These are phyloP conservation scores for Ophioninae sp. DNA, from an alignment of 2,888 invertebrate species.

Conservation along the genomic window DNA sequence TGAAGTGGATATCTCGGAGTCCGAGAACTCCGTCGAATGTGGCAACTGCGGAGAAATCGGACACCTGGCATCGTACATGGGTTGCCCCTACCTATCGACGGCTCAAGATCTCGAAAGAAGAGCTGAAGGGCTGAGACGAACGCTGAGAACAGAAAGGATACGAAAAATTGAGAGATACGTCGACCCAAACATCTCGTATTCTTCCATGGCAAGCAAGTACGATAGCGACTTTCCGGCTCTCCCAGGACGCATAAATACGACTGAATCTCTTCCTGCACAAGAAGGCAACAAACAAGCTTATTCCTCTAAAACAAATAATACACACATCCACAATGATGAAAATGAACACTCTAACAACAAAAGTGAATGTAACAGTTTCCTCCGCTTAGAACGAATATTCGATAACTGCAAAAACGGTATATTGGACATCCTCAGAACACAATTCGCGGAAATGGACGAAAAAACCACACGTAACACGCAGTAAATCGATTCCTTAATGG, in stretches of 20 bases:
- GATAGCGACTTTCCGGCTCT: constrained; percentile 8
- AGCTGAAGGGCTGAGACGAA: constrained; percentile 3
- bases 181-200: neutral
- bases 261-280: neutral
- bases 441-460: neutral
- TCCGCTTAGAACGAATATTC: neutral
- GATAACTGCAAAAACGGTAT: constrained; percentile 2
- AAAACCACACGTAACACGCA: neutral
- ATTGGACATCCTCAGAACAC: neutral
- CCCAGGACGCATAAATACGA: constrained; percentile 1
- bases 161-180: constrained; percentile 1
- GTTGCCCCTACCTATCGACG: neutral
- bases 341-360: neutral
- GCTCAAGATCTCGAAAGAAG: constrained; percentile 6
- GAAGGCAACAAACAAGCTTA: neutral
- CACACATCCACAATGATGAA: neutral
- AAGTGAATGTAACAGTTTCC: neutral
- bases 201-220: neutral
- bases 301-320: neutral
- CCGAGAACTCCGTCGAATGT: no score
- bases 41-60: no score
- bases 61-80: neutral
- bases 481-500: neutral
- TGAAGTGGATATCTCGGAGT: no score
- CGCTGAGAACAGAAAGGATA: constrained; percentile 1